Conservation (phyloP, 2,113 vertebrate species). For the Vimba vimba region DNA sequence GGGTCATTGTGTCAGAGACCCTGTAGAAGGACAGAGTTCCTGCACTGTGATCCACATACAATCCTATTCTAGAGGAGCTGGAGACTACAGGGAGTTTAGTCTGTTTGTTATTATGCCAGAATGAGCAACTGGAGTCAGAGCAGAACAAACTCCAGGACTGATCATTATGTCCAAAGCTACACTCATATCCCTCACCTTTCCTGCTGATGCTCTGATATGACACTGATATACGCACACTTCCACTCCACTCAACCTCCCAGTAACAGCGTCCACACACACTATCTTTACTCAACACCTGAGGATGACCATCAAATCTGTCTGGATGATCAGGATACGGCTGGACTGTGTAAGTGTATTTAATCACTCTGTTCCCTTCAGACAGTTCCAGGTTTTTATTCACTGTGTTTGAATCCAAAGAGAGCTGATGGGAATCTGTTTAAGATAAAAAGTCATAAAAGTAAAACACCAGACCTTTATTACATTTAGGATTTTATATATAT, state of each 20-base stretch:
- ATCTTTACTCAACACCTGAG: background rate
- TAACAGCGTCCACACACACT: conserved; percentile 18
- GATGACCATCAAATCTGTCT: background rate
- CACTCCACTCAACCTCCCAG: conserved; percentile 14
- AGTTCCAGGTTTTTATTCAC: background rate
- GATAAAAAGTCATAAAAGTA: background rate
- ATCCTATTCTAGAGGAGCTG: background rate
- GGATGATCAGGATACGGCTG: background rate
- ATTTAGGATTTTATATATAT: background rate
- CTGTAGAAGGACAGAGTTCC: conserved; percentile 30
- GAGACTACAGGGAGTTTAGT: background rate
- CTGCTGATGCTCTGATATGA: conserved; percentile 28
- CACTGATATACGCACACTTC: accelerated
- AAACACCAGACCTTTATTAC: background rate
- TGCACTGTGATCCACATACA: conserved; percentile 21
- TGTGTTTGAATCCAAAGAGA: background rate
- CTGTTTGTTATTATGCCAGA: background rate
- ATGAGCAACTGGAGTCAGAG: background rate
- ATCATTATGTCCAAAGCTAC: background rate
- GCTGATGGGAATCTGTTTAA: background rate
- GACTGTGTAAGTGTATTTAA: accelerated
- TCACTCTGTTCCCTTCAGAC: background rate
- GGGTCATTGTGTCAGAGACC: conserved; percentile 17
- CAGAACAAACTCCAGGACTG: background rate
- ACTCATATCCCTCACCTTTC: accelerated